Base-by-base conservation (phyloP, 2,797 vertebrate genomes). In the Acanthornis magna region DNA sequence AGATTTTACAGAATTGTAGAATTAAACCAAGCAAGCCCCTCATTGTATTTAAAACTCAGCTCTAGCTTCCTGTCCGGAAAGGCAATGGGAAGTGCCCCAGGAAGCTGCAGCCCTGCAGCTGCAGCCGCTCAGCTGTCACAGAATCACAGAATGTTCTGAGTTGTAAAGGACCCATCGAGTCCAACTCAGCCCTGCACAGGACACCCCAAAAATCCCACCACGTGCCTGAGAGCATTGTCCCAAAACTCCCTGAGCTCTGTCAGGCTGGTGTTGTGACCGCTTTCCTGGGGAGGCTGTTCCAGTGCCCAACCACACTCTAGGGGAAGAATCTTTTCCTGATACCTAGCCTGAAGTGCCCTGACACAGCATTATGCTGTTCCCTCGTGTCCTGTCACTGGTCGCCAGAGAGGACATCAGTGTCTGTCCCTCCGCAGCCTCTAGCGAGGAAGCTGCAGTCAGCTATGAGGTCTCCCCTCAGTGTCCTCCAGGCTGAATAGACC, bases 1-100 rank as follows among this genome's bases (percentile, higher is more conserved):
- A 4, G 43, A 25, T 45, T 23, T 38, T 2, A 34, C 7, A 12
- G 36, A 20, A n/a, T 5, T 51, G 26, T 8, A 18, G 17, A 58
- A 32, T 1, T 32, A 8, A 34, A 6, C 7, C 7, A 38, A 12
- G 58, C 34, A 38, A 50, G 6, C 12, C 21, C 10, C 1, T 4
- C 19, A 0, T 2, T 7, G 32, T 7, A 17, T 17, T 36, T 11
- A 65, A 34, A 34, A 16, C 45, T n/a, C 43, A 10, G 73, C 30
- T 67, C 7, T 3, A 36, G 17, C 65, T 42, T 32, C 71, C 74
- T 7, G 43, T 34, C 0, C 7, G 26, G 14, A 85, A 27, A n/a
- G 19, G 40, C 50, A 14, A 9, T 0, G 30, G 57, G 36, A n/a
- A 55, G 15, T 14, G 26, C 8, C 32, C 2, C 57, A 13, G 54